A percentile compares a stretch with the other conserved stretches of the same genome.
Evolutionary conservation across 2,797 vertebrate species (phyloP).

Genomic region (Dromococcyx pavoninus): DNA sequence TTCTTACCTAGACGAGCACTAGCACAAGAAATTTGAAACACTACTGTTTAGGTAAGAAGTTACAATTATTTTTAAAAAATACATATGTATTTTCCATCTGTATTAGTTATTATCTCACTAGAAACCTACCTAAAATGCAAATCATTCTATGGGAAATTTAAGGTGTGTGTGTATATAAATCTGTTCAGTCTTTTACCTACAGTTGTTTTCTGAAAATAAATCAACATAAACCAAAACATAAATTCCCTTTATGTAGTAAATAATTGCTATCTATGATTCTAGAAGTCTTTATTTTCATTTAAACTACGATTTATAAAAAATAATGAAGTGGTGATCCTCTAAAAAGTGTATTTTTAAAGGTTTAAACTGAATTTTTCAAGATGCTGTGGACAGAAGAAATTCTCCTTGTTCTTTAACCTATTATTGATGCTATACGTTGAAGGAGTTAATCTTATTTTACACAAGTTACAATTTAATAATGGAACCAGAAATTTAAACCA

Average conservation of each 20-base stretch:
- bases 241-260: neutral
- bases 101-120: neutral
- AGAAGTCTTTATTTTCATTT: neutral
- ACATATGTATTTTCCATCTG: neutral
- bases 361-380: neutral
- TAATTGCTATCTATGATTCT: neutral
- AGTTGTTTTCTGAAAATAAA: neutral
- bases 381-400: neutral
- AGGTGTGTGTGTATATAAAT: neutral
- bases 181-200: neutral
- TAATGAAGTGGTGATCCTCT: neutral
- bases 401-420: neutral
- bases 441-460: neutral
- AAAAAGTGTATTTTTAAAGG: neutral
- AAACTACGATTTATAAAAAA: constrained; percentile 16
- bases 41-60: neutral
- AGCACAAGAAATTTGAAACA: neutral
- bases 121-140: neutral
- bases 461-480: neutral
- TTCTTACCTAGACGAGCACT: neutral
- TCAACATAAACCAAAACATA: neutral
- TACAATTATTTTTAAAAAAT: neutral
- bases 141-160: neutral
- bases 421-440: neutral
- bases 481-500: constrained; percentile 10